A percentile compares a stretch with the other conserved stretches of the same genome.
Conservation (phyloP, 2,888 invertebrate species). For the Nomada lathburiana region DNA sequence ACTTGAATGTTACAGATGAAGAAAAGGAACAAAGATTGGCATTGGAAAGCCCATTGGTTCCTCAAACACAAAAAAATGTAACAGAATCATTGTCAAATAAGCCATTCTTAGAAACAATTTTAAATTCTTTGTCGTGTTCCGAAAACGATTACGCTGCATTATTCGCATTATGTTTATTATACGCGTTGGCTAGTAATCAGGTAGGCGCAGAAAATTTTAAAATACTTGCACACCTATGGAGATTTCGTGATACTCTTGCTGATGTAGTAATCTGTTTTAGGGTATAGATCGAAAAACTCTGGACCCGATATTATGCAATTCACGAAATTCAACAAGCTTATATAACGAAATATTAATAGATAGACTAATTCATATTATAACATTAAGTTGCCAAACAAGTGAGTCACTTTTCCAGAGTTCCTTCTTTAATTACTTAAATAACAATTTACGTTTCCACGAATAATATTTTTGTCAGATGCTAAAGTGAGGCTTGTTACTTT, state of each 20-base stretch:
- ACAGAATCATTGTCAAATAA: constrained; percentile 86
- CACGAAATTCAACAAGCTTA: constrained; percentile 86
- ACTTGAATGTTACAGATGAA: constrained; percentile 95
- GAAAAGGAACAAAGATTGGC: constrained; percentile 91
- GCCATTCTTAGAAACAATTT: constrained; percentile 95
- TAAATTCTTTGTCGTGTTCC: constrained; percentile 93
- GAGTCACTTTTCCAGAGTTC: constrained; percentile 79
- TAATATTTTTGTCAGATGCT: constrained; percentile 86
- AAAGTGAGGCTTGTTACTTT: constrained; percentile 96
- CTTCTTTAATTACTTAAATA: not conserved
- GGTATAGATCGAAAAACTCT: constrained; percentile 93
- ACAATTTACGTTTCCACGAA: constrained; percentile 5
- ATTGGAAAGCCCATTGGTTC: constrained; percentile 75
- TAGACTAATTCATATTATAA: constrained; percentile 92
- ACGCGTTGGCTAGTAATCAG: constrained; percentile 97
- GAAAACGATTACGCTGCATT: constrained; percentile 98
- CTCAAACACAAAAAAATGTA: constrained; percentile 66
- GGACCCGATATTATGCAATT: constrained; percentile 91
- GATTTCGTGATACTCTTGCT: not conserved
- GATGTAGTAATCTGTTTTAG: constrained; percentile 81
- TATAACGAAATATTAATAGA: constrained; percentile 94
- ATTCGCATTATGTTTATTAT: constrained; percentile 95
- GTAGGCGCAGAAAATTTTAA: constrained; percentile 85
- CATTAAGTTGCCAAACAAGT: constrained; percentile 94
- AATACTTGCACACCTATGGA: not conserved